These are phyloP conservation scores for Drosophila fulvimacula DNA, from an alignment of 2,888 invertebrate species.

Conservation along the genomic window DNA sequence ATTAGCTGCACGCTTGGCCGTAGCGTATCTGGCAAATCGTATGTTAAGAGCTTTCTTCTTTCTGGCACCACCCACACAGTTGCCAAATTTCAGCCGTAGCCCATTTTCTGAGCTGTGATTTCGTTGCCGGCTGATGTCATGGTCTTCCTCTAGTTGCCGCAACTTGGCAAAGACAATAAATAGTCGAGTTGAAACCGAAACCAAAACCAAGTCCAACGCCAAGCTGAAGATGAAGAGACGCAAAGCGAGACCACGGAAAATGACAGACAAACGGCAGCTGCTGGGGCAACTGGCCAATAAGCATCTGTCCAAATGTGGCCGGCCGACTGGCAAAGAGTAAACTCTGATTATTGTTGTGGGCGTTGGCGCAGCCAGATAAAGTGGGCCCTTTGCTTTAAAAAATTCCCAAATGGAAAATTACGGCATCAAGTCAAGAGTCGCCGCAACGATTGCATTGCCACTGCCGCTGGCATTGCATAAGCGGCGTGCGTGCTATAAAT, in stretches of 20 bases:
- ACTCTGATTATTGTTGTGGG: conserved; percentile 27
- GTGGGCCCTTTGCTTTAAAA: conserved; percentile 27
- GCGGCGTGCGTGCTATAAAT: conserved; percentile 47
- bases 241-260: conserved; percentile 10
- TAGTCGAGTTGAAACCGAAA: conserved; percentile 30
- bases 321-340: conserved; percentile 16
- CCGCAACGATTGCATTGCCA: conserved; percentile 24
- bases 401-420: conserved; percentile 45
- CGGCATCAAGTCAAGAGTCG: conserved; percentile 30
- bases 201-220: conserved; percentile 13
- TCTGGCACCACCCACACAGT: conserved; percentile 25
- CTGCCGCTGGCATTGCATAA: conserved; percentile 50
- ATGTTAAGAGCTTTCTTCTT: conserved; percentile 43
- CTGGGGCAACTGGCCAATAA: conserved; percentile 13
- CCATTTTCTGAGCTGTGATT: conserved; percentile 35
- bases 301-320: conserved; percentile 47
- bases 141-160: conserved; percentile 18
- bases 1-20: not conserved
- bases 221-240: conserved; percentile 11
- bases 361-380: conserved; percentile 41
- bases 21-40: conserved; percentile 29
- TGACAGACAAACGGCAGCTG: conserved; percentile 14
- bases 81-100: conserved; percentile 3
- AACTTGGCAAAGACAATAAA: conserved; percentile 30
- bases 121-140: conserved; percentile 54